These are phyloP conservation scores for Sebastiscus albofasciatus DNA, from an alignment of 2,797 vertebrate species.

Conservation along the genomic window DNA sequence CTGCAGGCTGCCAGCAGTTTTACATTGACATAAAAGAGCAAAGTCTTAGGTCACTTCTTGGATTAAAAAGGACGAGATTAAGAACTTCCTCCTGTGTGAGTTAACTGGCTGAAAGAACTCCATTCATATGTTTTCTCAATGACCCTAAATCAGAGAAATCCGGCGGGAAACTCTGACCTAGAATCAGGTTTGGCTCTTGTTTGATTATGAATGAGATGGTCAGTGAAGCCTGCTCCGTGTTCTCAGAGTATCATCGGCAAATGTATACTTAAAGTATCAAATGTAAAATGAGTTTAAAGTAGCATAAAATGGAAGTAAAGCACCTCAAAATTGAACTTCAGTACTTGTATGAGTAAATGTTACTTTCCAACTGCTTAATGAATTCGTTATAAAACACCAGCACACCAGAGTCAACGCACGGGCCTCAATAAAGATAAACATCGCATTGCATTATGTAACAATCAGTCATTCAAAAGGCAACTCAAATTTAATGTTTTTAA, in stretches of 20 bases:
- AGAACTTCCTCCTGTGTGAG: slow-evolving; percentile 31
- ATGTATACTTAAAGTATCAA: not conserved
- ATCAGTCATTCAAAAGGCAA: too few relatives aligned
- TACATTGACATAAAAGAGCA: slow-evolving; percentile 42
- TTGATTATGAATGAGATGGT: slow-evolving; percentile 1
- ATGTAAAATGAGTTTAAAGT: not conserved
- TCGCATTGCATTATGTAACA: too few relatives aligned
- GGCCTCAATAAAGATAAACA: too few relatives aligned
- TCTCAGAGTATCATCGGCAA: not conserved
- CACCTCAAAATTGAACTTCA: not conserved
- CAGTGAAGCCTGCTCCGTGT: not conserved
- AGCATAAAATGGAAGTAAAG: not conserved
- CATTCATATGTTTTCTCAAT: slow-evolving; percentile 23
- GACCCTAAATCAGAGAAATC: slow-evolving; percentile 7
- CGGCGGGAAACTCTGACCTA: not conserved
- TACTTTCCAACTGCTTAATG: too few relatives aligned
- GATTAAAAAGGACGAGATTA: slow-evolving; percentile 41
- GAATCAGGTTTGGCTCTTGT: not conserved
- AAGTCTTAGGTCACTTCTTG: slow-evolving; percentile 45
- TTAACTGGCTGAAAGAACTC: slow-evolving; percentile 20
- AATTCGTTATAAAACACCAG: too few relatives aligned
- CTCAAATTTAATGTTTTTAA: too few relatives aligned
- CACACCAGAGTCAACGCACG: too few relatives aligned
- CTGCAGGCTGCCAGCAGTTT: slow-evolving; percentile 14
- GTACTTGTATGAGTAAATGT: not conserved